Base-by-base conservation (phyloP, 23 tunicate genomes). In the Styela clava region DNA sequence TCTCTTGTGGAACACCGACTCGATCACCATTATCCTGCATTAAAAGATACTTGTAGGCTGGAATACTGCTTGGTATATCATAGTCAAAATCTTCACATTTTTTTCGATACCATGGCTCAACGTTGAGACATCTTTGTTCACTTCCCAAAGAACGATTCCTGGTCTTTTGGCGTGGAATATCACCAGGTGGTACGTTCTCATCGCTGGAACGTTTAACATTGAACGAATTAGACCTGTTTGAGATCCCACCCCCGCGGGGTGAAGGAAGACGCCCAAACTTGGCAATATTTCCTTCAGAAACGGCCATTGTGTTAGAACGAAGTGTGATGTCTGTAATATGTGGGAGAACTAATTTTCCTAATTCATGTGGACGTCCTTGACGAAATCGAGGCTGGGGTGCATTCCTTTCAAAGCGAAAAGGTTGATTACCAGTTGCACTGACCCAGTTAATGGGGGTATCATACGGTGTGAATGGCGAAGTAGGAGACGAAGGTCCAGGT, bases 51-150 rank as follows among this genome's bases (percentile, higher is more conserved):
- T 76, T 76, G 52, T 21, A 33, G 16, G 81, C 81, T 51, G 81
- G 81, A 26, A 52, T 36, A 29, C 81, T 52, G 65, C 52, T 76
- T 27, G 97, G 97, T 29, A 91, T 86, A 30, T 72, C 89, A 62
- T 91, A 91, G 31, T 91, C 87, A 28, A 78, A 86, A 23, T 78
- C 74, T 26, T 76, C 87, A 52, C 90, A 85, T 52, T 91, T 91
- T 37, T 91, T 88, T n/a, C 79, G 69, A 73, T 91, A 91, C 85
- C 82, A 84, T 31, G 76, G 74, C 32, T 89, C 95, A 3, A 84
- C 31, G 64, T 52, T 23, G 37, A 29, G 81, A 0, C 64, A 23
- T n/a, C 36, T 31, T 24, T 25, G 64, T 27, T 33, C 64, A 52
- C 52, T 44, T 23, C 33, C 64, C 16, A 67, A 27, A 18, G 71